Evolutionary conservation across 2,797 vertebrate genomes (phyloP).

Genomic region (Sebastes matsubarae): DNA sequence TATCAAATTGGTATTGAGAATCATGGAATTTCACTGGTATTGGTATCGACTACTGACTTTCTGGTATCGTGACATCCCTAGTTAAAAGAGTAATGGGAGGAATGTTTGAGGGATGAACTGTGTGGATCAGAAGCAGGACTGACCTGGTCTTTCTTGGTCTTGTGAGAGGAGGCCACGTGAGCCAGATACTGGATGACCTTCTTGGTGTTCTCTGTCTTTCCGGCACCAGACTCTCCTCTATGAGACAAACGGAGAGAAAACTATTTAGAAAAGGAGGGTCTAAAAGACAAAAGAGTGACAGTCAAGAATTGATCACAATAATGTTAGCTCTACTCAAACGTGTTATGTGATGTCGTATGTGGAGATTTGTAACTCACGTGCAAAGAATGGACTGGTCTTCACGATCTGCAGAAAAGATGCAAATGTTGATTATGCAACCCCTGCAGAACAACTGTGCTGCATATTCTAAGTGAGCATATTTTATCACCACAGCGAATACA

Average conservation of each 20-base stretch:
- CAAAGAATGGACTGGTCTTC: conserved; percentile 99
- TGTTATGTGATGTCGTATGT: background rate
- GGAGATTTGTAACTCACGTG: conserved; percentile 90
- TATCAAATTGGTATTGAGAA: no score
- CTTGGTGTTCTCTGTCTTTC: conserved; percentile 98
- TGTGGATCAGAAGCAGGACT: conserved; percentile 49
- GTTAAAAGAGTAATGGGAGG: background rate
- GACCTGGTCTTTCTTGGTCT: conserved; percentile 98
- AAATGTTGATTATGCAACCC: background rate
- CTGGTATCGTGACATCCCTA: no score
- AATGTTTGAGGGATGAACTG: background rate
- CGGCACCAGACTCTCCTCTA: conserved; percentile 97
- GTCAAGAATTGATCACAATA: background rate
- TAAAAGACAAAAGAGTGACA: background rate
- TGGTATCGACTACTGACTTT: no score
- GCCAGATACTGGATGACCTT: conserved; percentile 99
- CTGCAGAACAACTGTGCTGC: background rate
- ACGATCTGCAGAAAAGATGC: conserved; percentile 78
- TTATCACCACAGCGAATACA: conserved; percentile 45
- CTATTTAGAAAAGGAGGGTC: background rate
- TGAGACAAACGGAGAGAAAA: background rate
- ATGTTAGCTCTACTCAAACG: background rate
- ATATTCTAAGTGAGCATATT: background rate
- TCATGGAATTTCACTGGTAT: no score
- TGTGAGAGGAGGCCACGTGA: conserved; percentile 96